Percentiles rank a stretch among this genome's conserved stretches.
These are phyloP conservation scores for Apteryx mantelli DNA, from an alignment of 2,113 vertebrate genomes.

Conservation along the genomic window DNA sequence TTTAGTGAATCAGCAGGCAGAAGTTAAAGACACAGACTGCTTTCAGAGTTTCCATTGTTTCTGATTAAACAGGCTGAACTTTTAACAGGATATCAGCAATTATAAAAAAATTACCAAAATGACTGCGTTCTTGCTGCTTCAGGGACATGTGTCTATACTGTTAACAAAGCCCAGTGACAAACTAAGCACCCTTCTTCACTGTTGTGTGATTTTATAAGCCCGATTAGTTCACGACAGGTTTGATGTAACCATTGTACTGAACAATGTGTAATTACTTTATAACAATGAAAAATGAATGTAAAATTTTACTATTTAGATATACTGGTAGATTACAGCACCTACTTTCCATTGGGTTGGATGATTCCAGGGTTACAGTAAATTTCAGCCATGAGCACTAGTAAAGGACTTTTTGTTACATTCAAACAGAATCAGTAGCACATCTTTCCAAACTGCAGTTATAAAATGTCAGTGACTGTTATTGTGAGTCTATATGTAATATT, in stretches of 20 bases:
- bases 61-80: not conserved
- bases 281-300: not conserved
- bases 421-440: rapidly evolving
- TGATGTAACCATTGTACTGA: not conserved
- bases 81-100: not conserved
- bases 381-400: not conserved
- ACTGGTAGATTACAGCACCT: not conserved
- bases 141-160: not conserved
- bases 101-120: not conserved
- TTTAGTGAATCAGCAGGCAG: not conserved
- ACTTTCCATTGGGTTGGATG: not conserved
- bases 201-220: not conserved
- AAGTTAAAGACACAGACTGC: not conserved
- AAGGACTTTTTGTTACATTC: not conserved
- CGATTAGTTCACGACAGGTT: not conserved
- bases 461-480: not conserved
- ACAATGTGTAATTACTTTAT: not conserved
- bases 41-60: not conserved
- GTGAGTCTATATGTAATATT: not conserved
- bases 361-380: not conserved
- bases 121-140: not conserved
- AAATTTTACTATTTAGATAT: not conserved
- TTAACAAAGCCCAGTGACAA: not conserved
- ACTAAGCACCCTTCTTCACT: not conserved
- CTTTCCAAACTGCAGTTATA: not conserved